Evolutionary conservation across 2,797 vertebrate genomes (phyloP).

Genomic region (Cynodonichthys magdalenae): DNA sequence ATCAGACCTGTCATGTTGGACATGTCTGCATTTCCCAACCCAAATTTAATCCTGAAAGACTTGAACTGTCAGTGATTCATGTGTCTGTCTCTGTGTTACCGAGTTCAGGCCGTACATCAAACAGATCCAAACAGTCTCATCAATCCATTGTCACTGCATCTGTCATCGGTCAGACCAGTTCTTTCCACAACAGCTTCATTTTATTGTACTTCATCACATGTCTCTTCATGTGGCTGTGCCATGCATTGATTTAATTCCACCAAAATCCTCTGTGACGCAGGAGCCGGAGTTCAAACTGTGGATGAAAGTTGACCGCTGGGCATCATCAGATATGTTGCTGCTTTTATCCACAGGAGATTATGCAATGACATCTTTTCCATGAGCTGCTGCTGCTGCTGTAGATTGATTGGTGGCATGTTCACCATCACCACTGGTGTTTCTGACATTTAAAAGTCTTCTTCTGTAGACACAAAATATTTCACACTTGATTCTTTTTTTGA

Average conservation of each 20-base stretch:
- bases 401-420: constrained; percentile 3
- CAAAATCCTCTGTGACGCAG: background rate
- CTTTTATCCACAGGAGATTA: constrained; percentile 4
- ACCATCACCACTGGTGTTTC: too few species aligned
- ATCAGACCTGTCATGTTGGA: too few species aligned
- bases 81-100: background rate
- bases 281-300: background rate
- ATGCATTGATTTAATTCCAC: constrained; percentile 3
- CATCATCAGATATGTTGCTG: background rate
- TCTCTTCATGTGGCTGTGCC: background rate
- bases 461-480: too few species aligned
- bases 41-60: background rate
- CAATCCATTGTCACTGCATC: background rate
- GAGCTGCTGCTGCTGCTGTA: background rate
- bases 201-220: background rate
- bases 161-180: background rate
- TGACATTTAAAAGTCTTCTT: too few species aligned
- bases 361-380: constrained; percentile 1
- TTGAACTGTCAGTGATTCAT: constrained; percentile 8
- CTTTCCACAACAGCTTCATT: background rate
- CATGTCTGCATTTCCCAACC: background rate
- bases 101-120: constrained; percentile 23
- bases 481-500: too few species aligned
- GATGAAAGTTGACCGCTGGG: constrained; percentile 9
- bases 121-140: constrained; percentile 19